Base-by-base conservation (phyloP, 2,797 vertebrate species). In the Gadopsis bispinosus region DNA sequence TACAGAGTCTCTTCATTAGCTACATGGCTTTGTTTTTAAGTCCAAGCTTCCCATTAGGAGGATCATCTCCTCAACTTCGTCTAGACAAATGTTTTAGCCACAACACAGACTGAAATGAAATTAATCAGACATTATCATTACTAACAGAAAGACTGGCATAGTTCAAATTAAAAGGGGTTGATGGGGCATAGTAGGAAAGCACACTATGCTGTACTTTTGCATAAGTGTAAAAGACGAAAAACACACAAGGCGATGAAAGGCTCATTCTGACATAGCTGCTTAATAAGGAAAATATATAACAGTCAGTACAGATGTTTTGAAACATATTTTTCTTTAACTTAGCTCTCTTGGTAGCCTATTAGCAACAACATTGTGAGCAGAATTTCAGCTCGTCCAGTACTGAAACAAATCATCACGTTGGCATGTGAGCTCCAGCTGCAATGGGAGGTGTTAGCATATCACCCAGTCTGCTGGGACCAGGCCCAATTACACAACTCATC, bases 241-340 rank as follows among this genome's bases (percentile, higher is more conserved):
- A 41, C 67, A 62, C 39, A 80, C 2, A 5, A 63, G 43, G 64
- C 72, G 35, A 84, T 72, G 55, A 70, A 73, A 88, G 75, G 45
- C 45, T 70, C 37, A 81, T 70, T 78, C 31, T 83, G 61, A 87
- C 72, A 83, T 70, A 84, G 81, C 75, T 89, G 80, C 81, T 85
- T 83, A 81, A 76, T 80, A 73, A 80, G 65, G 73, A 81, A 73
- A 79, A 83, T 82, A 86, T 77, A 61, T 91, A 92, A 93, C 88
- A 92, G 88, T 93, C 90, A 84, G 71, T 87, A 90, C 55, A 85
- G 33, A 87, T 80, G 54, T 84, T 80, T 88, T 71, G 41, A 80
- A 78, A 83, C 62, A 76, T 71, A 64, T 82, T 81, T 69, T 53
- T 84, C 53, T 77, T 83, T 45, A 84, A 76, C n/a, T 63, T 84